Base-by-base conservation (phyloP, 2,113 vertebrate species). In the Protomyctophum bolini region DNA sequence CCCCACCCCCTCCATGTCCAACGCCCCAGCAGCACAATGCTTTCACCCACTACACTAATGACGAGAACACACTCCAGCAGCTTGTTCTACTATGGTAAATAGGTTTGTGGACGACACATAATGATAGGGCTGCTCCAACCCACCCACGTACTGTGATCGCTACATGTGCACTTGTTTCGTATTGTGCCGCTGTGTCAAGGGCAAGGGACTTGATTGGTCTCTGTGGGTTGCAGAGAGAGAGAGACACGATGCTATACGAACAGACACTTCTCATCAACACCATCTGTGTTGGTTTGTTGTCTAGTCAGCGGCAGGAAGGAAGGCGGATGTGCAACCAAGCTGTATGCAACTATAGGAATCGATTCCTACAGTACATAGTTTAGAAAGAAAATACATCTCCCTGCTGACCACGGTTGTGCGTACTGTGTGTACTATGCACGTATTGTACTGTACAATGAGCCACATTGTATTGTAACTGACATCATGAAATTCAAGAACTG, bases 401-500 rank as follows among this genome's bases (percentile, higher is more conserved):
- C 33, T 41, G 33, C 5, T 41, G 66, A 62, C 75, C 64, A 58
- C 62, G 77, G 68, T 86, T 84, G 67, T 41, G 33, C 5, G 33
- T 73, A 76, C 55, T 58, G 57, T 75, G 21, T 54, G 66, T 75
- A 21, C 33, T 41, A 41, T 41, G 33, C 33, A 41, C 33, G 5
- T 41, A 41, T 6, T 41, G 33, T 41, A 41, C 33, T 41, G 33
- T 41, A 45, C 15, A 73, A 86, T 80, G 78, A 90, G 74, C 74
- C 70, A 41, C 77, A 86, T 81, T 87, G 87, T 90, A 90, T 90
- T 91, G 84, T 90, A 90, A 92, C 88, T 86, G 83, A 81, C 78
- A 83, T 90, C 78, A 83, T 90, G 84, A 90, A 91, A 91, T 90
- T 84, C 58, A 75, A 64, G 83, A 80, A 66, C 82, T 68, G 82